Conservation (phyloP, 2,113 vertebrate genomes). For the Acinonyx jubatus region DNA sequence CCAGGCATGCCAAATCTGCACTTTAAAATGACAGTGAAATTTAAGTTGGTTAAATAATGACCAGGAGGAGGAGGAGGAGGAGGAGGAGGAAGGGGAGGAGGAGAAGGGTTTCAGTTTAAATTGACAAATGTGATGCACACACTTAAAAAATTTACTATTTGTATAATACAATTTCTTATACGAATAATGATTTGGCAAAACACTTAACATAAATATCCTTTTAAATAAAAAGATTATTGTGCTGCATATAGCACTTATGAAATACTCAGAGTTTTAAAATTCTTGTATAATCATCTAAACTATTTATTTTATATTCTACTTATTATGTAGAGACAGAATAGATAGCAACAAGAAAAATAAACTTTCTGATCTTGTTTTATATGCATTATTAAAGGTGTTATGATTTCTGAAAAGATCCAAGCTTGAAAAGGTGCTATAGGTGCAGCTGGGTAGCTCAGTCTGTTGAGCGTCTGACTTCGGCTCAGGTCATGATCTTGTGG, state of each 20-base stretch:
- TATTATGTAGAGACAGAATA: neutral
- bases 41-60: neutral
- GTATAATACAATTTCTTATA: neutral
- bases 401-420: neutral
- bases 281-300: neutral
- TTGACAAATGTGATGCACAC: neutral
- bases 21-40: constrained; percentile 18
- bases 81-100: neutral
- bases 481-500: too few species aligned
- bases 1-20: neutral
- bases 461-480: too few species aligned
- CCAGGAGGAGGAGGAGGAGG: neutral
- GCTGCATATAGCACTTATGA: neutral
- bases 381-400: neutral
- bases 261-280: constrained; percentile 14
- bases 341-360: neutral
- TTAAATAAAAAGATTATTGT: neutral
- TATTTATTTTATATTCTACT: constrained; percentile 8
- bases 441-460: too few species aligned
- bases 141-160: constrained; percentile 39
- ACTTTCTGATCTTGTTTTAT: neutral
- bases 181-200: neutral
- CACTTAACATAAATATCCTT: neutral
- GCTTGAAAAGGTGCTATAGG: neutral
- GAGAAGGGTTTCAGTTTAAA: neutral